Base-by-base conservation (phyloP, 2,113 vertebrate species). In the Sapajus apella region DNA sequence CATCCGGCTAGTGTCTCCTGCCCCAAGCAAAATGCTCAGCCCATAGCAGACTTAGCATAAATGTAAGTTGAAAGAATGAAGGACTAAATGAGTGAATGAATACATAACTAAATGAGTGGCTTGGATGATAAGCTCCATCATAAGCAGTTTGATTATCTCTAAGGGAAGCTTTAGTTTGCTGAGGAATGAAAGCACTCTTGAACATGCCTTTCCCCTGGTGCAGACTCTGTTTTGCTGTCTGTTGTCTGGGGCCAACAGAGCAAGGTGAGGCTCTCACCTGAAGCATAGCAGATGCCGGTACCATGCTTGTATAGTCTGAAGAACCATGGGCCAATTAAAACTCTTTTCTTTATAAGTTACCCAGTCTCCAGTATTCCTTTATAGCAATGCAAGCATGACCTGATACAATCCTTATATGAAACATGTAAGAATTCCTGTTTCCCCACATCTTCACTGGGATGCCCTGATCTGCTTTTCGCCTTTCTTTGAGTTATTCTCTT, bases 111-210 rank as follows among this genome's bases (percentile, higher is more conserved):
- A 32, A 11, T 73, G 16, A 18, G 8, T 14, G 20, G 4, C 6
- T 45, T 52, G 30, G 0, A 10, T 68, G 10, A 35, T 21, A 30
- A 32, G 17, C 50, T 10, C 9, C 37, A 64, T 0, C 9, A 0
- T 12, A 45, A 21, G 45, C 27, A 37, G 6, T n/a, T 8, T 20
- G 30, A 58, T 37, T 30, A 55, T 0, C 2, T 64, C 18, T 13
- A 0, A 20, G 2, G 16, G n/a, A 56, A 61, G 1, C 2, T 58
- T 83, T 12, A 50, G 25, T 47, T 21, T 40, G 4, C 7, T 37
- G 64, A 73, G 27, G 13, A 43, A 45, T 1, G 25, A 47, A 55
- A 90, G 8, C 23, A 50, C 8, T 16, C 61, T 37, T 73, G 32
- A 35, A n/a, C 32, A 30, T 16, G 2, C 12, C 2, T 81, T 14